phyloP scores from a whole-genome alignment of 2,888 invertebrate species.

The Allolobophora icterica region DNA sequence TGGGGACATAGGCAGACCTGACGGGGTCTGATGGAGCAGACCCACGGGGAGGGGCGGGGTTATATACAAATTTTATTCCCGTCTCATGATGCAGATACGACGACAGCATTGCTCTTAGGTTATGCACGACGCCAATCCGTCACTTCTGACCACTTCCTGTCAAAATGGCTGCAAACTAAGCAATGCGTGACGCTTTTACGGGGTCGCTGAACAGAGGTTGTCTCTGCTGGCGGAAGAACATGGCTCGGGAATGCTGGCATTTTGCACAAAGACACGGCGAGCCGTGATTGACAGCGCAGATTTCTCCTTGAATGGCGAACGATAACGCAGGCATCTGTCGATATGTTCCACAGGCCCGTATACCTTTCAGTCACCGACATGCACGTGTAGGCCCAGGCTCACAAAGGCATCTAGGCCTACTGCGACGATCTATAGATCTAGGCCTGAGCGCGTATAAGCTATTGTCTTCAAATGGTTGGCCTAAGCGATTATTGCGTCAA shows the following conservation, averaged over 20 bases:
- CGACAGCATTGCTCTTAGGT: neutral
- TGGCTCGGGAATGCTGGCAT: neutral
- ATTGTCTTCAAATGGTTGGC: neutral
- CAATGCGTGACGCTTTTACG: neutral
- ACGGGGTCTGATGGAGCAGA: neutral
- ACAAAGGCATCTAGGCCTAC: neutral
- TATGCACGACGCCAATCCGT: neutral
- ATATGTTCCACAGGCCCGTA: neutral
- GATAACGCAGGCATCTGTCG: neutral
- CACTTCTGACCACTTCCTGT: neutral
- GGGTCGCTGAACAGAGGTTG: neutral
- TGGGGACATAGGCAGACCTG: neutral
- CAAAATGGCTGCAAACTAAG: neutral
- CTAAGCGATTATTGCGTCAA: neutral
- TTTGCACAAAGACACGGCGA: neutral
- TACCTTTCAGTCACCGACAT: too few relatives aligned
- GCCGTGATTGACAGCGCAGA: neutral
- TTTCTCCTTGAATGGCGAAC: neutral
- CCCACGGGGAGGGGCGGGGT: neutral
- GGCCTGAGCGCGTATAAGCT: neutral
- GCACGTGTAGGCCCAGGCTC: too few relatives aligned
- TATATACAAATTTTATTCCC: neutral
- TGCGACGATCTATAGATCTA: neutral
- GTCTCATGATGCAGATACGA: too few relatives aligned
- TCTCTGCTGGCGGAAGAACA: neutral